Evolutionary conservation across 2,888 invertebrate genomes (phyloP), one percentile per base, ranked within the genome.

Genomic region (Caenorhabditis sp.): DNA sequence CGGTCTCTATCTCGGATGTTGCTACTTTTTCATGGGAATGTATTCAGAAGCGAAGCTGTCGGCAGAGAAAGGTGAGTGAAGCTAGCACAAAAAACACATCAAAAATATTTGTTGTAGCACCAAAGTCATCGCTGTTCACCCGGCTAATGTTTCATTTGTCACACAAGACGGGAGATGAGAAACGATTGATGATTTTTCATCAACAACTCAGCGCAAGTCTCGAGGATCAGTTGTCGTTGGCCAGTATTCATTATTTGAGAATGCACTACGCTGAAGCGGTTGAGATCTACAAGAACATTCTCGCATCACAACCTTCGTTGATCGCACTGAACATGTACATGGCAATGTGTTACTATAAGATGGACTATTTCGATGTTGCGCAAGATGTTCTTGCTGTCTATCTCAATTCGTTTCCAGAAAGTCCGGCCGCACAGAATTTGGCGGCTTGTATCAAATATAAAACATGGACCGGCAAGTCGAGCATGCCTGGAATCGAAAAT

Each of bases 251-350:
- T 88, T 99, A 95, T 88, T 90, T 97, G 66, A 91, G 97, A 64
- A 93, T 94, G 6, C 97, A 99, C 89, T 99, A 97, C 88, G 96
- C 97, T 88, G 97, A 99, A 88, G 97, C 99, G 57, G 96, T 97
- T 74, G 97, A 97, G 88, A 95, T 97, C 77, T 99, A 99, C 88
- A 99, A 97, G 89, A 92, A 94, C 71, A 91, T 97, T 63, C 90
- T 97, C 17, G 89, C 95, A 24, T 94, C 95, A 83, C 94, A 96
- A 90, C 93, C 95, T 95, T 94, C 17, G 54, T 60, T 92, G 89
- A 90, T 96, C 88, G 97, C 97, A 0, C 89, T 99, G 69, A 97
- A 99, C 89, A 95, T 97, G 3, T 97, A 99, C 88, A 93, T 97
- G 67, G 97, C 97, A 0, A 90, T 97, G 19, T 99, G 97, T 88